Evolutionary conservation across 2,113 vertebrate species (phyloP).

Genomic region (Lota lota): DNA sequence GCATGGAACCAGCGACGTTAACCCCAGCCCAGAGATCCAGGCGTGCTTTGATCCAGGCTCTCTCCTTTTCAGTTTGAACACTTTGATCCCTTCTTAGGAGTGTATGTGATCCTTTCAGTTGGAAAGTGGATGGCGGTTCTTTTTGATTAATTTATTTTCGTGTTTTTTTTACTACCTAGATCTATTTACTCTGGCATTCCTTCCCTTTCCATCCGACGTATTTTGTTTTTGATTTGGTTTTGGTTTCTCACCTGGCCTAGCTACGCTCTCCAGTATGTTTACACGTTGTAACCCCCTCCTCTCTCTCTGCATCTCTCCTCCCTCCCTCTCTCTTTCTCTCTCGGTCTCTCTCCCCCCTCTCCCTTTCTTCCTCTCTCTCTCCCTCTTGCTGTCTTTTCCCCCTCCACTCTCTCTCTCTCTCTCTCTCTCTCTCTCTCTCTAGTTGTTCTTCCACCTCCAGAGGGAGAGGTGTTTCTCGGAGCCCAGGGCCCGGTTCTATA

Average conservation of each 20-base stretch:
- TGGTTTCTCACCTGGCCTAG: too few relatives aligned
- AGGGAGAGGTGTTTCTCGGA: conserved; percentile 90
- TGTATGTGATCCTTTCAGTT: not conserved
- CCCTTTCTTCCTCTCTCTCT: not conserved
- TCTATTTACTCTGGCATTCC: too few relatives aligned
- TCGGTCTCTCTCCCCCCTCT: not conserved
- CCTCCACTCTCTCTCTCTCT: not conserved
- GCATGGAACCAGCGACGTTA: not conserved
- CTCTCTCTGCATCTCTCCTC: not conserved
- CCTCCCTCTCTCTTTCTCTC: too few relatives aligned
- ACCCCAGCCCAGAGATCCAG: not conserved
- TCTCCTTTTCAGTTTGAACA: not conserved
- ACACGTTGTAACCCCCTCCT: not conserved
- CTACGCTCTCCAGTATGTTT: too few relatives aligned
- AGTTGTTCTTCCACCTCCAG: conserved; percentile 98
- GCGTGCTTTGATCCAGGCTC: not conserved
- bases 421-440: conserved; percentile 7
- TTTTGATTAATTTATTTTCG: not conserved
- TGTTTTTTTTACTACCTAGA: not conserved
- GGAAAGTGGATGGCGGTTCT: not conserved
- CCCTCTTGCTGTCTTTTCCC: not conserved
- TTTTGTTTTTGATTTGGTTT: too few relatives aligned
- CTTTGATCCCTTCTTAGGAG: too few relatives aligned
- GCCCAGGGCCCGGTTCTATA: conserved; percentile 89
- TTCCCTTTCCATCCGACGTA: too few relatives aligned